Conservation (phyloP, 1,140 invertebrate genomes). For the Panulirus ornatus region DNA sequence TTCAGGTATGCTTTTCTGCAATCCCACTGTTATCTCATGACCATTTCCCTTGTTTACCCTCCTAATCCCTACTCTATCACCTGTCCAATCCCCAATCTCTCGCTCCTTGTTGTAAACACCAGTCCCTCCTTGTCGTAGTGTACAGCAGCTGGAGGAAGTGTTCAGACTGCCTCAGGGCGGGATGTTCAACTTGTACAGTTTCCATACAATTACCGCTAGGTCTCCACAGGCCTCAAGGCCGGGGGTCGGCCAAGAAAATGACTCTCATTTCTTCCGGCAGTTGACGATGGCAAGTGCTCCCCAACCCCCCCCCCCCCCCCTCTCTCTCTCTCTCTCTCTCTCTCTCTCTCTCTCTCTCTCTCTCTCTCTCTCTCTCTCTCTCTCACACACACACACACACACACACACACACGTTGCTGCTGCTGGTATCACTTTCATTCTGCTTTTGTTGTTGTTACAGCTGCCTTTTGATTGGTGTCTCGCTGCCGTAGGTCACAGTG, state of each 20-base stretch:
- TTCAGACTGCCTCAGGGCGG: not conserved
- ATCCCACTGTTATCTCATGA: not conserved
- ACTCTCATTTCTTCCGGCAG: constrained; percentile 25
- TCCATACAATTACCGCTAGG: constrained; percentile 30
- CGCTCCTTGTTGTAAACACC: not conserved
- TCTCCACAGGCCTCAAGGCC: not conserved
- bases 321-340: not conserved
- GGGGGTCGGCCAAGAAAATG: constrained; percentile 1
- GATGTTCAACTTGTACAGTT: not conserved
- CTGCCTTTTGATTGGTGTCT: no score
- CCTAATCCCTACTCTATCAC: not conserved
- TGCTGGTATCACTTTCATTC: not conserved
- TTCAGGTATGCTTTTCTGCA: no score
- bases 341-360: not conserved
- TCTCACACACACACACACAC: not conserved
- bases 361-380: not conserved
- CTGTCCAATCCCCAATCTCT: not conserved
- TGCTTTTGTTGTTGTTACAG: not conserved
- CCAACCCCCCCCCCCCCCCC: not conserved
- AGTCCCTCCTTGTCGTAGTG: no score
- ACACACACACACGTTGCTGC: no score
- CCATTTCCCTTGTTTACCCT: not conserved
- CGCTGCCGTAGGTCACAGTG: no score
- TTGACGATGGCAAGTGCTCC: constrained; percentile 22
- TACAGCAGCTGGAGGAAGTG: no score